Base-by-base conservation (phyloP, 2,113 vertebrate genomes). In the Calonectris borealis region DNA sequence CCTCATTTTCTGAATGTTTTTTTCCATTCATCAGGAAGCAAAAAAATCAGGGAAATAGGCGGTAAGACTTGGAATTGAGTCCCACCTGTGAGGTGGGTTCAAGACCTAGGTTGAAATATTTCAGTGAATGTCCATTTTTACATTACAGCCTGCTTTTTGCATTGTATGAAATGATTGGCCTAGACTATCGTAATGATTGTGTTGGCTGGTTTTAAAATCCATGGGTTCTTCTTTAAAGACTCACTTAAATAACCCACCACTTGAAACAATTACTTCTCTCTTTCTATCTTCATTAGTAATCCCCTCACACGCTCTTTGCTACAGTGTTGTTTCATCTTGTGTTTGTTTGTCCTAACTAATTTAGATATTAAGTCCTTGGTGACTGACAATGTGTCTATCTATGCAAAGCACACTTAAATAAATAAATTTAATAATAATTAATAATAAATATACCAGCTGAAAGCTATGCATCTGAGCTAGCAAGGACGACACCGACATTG, bases 301-400 rank as follows among this genome's bases (percentile, higher is more conserved):
- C 89, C 65, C 89, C 90, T 96, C 90, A 94, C 92, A 58, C 1
- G 6, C 68, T 97, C 75, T 78, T 92, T 26, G 73, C 82, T 83
- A 84, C 38, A 85, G 31, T 90, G 92, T 91, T 96, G 83, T 91
- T 96, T 95, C 94, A 70, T 97, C 92, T 93, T 27, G 2, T 92
- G 80, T 97, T 96, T 96, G 87, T 96, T 96, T 97, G 86, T 96
- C 95, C 92, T 94, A 92, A 72, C 86, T 96, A 94, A 96, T 97
- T 97, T 97, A 96, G 95, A 97, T 97, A 96, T 94, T 95, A 96
- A 96, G 79, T 95, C 96, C 97, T 97, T 94, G 90, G 96, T 96
- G 97, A 93, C 96, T 88, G 93, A 57, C 93, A 92, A 36, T 79
- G 75, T 90, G 88, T 88, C 95, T 96, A 96, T 95, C 96, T 94